Percentiles rank a stretch among this genome's conserved stretches.
phyloP scores from a whole-genome alignment of 2,797 vertebrate species.

The Hydrocynus forskahlii region DNA sequence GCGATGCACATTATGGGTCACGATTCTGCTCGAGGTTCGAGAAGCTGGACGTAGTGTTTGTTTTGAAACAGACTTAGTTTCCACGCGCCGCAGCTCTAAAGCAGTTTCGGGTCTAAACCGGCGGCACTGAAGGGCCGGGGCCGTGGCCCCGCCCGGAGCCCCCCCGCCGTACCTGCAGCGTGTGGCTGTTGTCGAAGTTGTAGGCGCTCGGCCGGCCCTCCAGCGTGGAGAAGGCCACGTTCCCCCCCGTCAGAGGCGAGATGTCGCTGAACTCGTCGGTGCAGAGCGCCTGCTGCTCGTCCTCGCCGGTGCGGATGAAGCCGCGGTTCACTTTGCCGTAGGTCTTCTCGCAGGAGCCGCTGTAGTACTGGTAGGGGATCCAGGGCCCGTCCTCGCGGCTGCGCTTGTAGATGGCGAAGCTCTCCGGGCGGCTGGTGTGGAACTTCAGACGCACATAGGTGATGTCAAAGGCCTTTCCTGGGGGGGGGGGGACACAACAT shows the following conservation, averaged over 20 bases:
- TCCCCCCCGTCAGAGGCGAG: slow-evolving; percentile 94
- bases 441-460: slow-evolving; percentile 96
- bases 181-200: slow-evolving; percentile 94
- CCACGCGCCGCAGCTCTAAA: no score
- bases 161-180: slow-evolving; percentile 89
- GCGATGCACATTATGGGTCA: no score
- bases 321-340: slow-evolving; percentile 83
- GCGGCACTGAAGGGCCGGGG: no score
- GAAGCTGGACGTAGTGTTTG: no score
- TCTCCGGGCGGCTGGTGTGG: slow-evolving; percentile 96
- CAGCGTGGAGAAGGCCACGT: slow-evolving; percentile 95
- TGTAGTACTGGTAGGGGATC: slow-evolving; percentile 97
- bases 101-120: no score
- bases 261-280: slow-evolving; percentile 98
- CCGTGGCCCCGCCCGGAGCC: no score
- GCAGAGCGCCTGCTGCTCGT: slow-evolving; percentile 94
- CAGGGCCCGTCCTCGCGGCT: slow-evolving; percentile 83
- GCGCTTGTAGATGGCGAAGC: slow-evolving; percentile 95
- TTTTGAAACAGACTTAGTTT: no score
- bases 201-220: slow-evolving; percentile 94
- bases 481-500: background rate
- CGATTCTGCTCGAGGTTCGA: no score
- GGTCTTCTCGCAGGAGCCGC: slow-evolving; percentile 94
- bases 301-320: slow-evolving; percentile 91
- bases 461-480: slow-evolving; percentile 98